Evolutionary conservation across 2,888 invertebrate genomes (phyloP), one percentile per base, ranked within the genome.

Genomic region (Watsonalla cultraria): DNA sequence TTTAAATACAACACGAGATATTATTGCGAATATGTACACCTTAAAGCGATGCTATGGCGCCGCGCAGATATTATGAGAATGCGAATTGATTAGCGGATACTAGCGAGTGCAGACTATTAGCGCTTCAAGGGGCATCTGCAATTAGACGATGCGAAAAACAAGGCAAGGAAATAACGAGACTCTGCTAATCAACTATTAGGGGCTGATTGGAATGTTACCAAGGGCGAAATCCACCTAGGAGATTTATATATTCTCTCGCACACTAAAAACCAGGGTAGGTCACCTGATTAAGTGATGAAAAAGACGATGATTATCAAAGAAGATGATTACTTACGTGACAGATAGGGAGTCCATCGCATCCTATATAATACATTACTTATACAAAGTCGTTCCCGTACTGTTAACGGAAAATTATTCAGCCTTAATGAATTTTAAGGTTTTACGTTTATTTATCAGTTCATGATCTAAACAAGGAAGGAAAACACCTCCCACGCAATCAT

Each of bases 51-150:
- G 4, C 37, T 7, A 37, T 37, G 37, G 8, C 13, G 47, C 34
- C 52, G 61, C 57, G 56, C 57, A 64, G 56, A 64, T 71, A 76
- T 72, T 70, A 76, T 64, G 71, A 66, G 71, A 75, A 78, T 71
- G 74, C 61, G 61, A 72, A 76, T 70, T 79, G 73, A 82, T 87
- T 86, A 86, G 77, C 82, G 64, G 57, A 62, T 65, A 70, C 64
- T 61, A 69, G 73, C 72, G 66, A 76, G 75, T 70, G 64, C 75
- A 61, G 70, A 70, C 68, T 78, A 84, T 86, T 86, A 85, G 59
- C 84, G 72, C 72, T 68, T 64, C 56, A 1, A 42, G 71, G 72
- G 72, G 76, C 59, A 72, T 64, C 64, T 64, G 70, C 71, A 80
- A 81, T 85, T 84, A 86, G 75, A 42, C 78, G 63, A 15, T 54